Evolutionary conservation across 2,113 vertebrate genomes (phyloP).

Genomic region (Tautogolabrus adspersus): DNA sequence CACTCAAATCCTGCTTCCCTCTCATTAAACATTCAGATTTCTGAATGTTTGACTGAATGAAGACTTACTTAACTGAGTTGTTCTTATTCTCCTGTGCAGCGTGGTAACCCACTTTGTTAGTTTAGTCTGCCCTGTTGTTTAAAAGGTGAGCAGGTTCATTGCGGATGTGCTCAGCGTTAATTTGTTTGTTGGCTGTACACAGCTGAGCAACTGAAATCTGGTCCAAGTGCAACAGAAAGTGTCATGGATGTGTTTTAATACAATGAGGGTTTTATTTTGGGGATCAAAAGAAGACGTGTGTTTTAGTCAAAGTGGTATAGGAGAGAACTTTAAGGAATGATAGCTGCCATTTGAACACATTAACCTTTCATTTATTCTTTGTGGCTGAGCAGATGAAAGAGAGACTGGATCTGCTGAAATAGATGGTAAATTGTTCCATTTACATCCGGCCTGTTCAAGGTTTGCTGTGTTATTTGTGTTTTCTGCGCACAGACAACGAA

Average conservation of each 20-base stretch:
- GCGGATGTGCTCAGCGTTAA: too few species aligned
- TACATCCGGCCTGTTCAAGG: conserved; percentile 54
- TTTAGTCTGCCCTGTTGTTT: too few species aligned
- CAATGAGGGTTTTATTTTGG: conserved; percentile 18
- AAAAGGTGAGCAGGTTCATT: too few species aligned
- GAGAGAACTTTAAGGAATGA: conserved; percentile 48
- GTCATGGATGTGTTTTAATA: not conserved
- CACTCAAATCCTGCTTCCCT: too few species aligned
- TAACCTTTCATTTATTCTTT: conserved; percentile 76
- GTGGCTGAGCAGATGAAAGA: conserved; percentile 65
- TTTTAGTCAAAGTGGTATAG: conserved; percentile 37
- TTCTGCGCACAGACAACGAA: conserved; percentile 53
- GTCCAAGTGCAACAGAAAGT: not conserved
- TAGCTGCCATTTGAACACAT: conserved; percentile 70
- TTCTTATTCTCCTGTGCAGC: too few species aligned
- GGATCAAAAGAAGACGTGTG: conserved; percentile 52
- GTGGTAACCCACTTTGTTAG: too few species aligned
- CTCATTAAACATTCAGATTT: too few species aligned
- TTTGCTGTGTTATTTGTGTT: conserved; percentile 45
- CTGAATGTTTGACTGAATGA: too few species aligned
- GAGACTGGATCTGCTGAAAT: conserved; percentile 48
- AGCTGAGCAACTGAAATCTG: too few species aligned
- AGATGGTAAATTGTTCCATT: conserved; percentile 65
- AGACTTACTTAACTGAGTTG: too few species aligned
- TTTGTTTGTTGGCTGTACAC: too few species aligned